Evolutionary conservation across 2,113 vertebrate genomes (phyloP).

Genomic region (Mesoclemmys tuberculata): DNA sequence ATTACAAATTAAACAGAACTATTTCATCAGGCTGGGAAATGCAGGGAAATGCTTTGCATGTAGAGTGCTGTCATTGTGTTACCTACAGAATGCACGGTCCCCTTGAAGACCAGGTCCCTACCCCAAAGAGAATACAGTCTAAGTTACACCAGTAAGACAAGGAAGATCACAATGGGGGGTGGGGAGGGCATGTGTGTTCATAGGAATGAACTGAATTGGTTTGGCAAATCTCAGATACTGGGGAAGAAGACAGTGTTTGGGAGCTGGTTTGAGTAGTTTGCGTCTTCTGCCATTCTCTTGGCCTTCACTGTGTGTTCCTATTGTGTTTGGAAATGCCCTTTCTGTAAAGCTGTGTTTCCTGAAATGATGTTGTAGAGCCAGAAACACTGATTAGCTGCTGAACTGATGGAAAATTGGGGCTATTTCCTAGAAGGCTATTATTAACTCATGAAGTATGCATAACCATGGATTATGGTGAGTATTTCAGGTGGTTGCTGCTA

Average conservation of each 20-base stretch:
- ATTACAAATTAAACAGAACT: background rate
- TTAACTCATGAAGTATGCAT: background rate
- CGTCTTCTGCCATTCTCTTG: background rate
- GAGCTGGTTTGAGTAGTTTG: background rate
- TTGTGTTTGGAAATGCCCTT: background rate
- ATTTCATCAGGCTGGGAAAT: background rate
- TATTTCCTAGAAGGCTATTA: background rate
- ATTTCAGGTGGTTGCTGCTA: background rate
- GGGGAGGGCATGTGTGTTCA: background rate
- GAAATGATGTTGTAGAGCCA: background rate
- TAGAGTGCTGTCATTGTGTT: background rate
- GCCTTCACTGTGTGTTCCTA: background rate
- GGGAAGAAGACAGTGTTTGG: background rate
- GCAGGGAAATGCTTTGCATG: background rate
- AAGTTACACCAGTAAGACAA: background rate
- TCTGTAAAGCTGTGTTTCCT: background rate
- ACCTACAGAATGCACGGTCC: background rate
- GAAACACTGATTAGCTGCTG: background rate
- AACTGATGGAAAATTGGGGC: background rate
- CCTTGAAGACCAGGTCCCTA: background rate
- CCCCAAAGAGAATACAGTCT: background rate
- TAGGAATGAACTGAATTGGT: background rate
- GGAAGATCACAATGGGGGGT: background rate
- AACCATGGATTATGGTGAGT: background rate
- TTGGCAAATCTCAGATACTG: constrained; percentile 14